Evolutionary conservation across 2,113 vertebrate genomes (phyloP), one percentile per base, ranked within the genome.

Genomic region (Sapajus apella): DNA sequence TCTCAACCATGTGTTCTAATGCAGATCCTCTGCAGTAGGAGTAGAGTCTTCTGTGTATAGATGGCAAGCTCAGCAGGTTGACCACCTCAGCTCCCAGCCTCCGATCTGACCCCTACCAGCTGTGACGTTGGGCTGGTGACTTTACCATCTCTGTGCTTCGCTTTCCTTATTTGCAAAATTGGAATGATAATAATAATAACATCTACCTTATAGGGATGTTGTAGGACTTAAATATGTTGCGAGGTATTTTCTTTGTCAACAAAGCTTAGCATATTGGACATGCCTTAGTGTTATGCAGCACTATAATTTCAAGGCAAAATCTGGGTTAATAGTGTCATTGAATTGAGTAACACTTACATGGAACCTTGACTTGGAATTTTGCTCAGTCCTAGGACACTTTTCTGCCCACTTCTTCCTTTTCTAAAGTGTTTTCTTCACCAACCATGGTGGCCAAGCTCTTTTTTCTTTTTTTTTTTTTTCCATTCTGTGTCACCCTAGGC

Each of bases 71-170:
- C 56, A 27, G 20, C 45, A 86, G 52, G 17, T 12, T 45, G 18
- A 25, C 12, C 8, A 0, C 45, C 27, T 30, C 5, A 23, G 37
- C 20, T 3, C 30, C 52, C 43, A 8, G 3, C 9, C 52, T 58
- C 16, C 45, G 23, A 27, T 18, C 20, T 23, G 21, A 30, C 14
- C 20, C 21, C 20, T 45, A 10, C 21, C 35, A 17, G 4, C 40
- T 4, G 35, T 8, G 0, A 47, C 45, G 5, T 1, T 7, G 6
- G 43, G 27, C 40, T 12, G 18, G 2, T 27, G 37, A n/a, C 23
- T 56, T 47, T 14, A 12, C 10, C 9, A 13, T 8, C 11, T 5
- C 21, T 11, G 13, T 85, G 56, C 40, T 37, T 92, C 40, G 1
- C 10, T 75, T 79, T 91, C 14, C 43, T 80, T 43, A 55, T 70